phyloP scores from a whole-genome alignment of 2,888 invertebrate genomes.

The Cactoblastis cactorum region DNA sequence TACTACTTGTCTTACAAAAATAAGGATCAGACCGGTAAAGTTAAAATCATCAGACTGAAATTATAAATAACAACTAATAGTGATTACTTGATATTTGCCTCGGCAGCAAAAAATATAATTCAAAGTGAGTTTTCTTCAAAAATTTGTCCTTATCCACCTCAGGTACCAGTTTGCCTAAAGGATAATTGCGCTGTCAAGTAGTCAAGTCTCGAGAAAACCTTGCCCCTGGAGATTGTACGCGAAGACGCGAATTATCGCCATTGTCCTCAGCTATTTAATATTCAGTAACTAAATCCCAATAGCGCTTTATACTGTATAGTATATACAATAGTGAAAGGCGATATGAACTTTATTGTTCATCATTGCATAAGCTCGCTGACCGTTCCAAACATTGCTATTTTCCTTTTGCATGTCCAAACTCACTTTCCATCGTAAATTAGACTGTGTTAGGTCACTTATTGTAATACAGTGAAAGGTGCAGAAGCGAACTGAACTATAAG shows the following conservation, averaged over 20 bases:
- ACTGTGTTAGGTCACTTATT: constrained; percentile 39
- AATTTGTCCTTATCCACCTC: not conserved
- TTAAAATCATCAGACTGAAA: no score
- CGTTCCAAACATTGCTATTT: constrained; percentile 39
- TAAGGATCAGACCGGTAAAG: no score
- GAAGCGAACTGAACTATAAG: constrained; percentile 24
- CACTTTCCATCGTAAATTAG: constrained; percentile 51
- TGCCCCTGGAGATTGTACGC: not conserved
- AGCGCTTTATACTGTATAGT: constrained; percentile 7
- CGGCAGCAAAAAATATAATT: no score
- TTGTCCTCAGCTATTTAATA: constrained; percentile 10
- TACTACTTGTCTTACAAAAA: no score
- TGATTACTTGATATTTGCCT: no score
- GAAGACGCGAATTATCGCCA: not conserved
- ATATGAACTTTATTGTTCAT: constrained; percentile 45
- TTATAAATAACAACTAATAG: no score
- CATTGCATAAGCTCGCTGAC: constrained; percentile 47
- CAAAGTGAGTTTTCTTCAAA: no score
- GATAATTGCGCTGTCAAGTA: not conserved
- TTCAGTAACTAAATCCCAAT: constrained; percentile 16
- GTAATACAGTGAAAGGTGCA: constrained; percentile 46
- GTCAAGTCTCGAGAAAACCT: constrained; percentile 2
- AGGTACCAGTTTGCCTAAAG: not conserved
- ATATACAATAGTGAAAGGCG: constrained; percentile 45
- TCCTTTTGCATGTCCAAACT: constrained; percentile 36